Evolutionary conservation across 1,140 invertebrate genomes (phyloP).

Genomic region (Drosophila nannoptera): DNA sequence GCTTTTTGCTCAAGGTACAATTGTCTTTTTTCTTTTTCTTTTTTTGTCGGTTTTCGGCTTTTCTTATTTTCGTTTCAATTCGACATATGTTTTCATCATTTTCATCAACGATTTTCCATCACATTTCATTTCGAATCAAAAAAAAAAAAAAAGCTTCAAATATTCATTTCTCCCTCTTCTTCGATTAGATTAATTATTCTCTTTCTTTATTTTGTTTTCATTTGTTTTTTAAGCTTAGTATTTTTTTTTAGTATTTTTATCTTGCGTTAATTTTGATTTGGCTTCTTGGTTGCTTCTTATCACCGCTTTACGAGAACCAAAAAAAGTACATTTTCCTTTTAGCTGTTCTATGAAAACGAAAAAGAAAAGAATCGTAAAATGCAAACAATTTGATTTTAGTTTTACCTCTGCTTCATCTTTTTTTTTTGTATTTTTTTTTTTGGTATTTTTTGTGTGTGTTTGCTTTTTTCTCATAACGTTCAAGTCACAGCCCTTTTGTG

Average conservation of each 20-base stretch:
- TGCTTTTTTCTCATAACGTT: slow-evolving; percentile 59
- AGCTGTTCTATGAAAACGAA: slow-evolving; percentile 15
- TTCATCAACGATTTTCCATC: slow-evolving; percentile 54
- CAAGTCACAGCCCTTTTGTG: slow-evolving; percentile 73
- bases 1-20: slow-evolving; percentile 70
- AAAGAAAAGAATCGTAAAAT: slow-evolving; percentile 9
- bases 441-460: slow-evolving; percentile 63
- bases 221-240: slow-evolving; percentile 1
- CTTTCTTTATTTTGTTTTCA: slow-evolving; percentile 10
- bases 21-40: slow-evolving; percentile 52
- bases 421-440: slow-evolving; percentile 56
- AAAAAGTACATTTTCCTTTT: slow-evolving; percentile 7
- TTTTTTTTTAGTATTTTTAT: slow-evolving; percentile 24
- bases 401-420: slow-evolving; percentile 64
- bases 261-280: slow-evolving; percentile 71
- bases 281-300: slow-evolving; percentile 68
- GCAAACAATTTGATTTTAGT: slow-evolving; percentile 45
- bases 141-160: slow-evolving; percentile 35
- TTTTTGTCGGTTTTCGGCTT: slow-evolving; percentile 18
- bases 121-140: slow-evolving; percentile 70
- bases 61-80: slow-evolving; percentile 49
- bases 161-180: slow-evolving; percentile 46
- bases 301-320: slow-evolving; percentile 61
- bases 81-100: slow-evolving; percentile 46
- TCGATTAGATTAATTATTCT: slow-evolving; percentile 46